Evolutionary conservation across 2,888 invertebrate genomes (phyloP).

Genomic region (Tanytarsus gracilentus): DNA sequence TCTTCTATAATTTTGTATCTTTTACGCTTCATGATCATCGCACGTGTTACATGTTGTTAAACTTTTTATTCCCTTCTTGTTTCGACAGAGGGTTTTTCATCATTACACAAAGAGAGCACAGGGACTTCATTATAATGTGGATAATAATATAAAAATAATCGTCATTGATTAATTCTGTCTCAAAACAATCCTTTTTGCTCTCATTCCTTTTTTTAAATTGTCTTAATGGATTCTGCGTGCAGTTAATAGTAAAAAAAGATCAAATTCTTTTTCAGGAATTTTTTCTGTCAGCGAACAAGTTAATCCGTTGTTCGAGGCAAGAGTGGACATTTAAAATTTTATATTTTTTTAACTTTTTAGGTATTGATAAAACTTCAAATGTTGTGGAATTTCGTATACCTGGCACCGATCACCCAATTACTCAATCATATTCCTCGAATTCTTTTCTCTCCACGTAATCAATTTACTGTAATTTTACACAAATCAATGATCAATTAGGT

Average conservation of each 20-base stretch:
- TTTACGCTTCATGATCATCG: conserved; percentile 19
- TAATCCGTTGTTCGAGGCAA: too few species aligned
- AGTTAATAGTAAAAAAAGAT: too few species aligned
- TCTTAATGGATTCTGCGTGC: background rate
- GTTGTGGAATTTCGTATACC: too few species aligned
- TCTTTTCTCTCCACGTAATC: background rate
- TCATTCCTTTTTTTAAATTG: background rate
- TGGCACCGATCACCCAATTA: background rate
- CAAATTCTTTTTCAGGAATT: too few species aligned
- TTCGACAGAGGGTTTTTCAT: too few species aligned
- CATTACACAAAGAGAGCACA: background rate
- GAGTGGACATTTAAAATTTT: too few species aligned
- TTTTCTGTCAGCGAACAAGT: too few species aligned
- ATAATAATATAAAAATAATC: background rate
- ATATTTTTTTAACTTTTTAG: too few species aligned
- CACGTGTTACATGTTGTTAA: conserved; percentile 20
- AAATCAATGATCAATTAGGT: conserved; percentile 17
- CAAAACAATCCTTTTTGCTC: background rate
- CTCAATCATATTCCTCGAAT: background rate
- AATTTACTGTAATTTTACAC: conserved; percentile 23
- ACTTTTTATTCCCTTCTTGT: background rate
- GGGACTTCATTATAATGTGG: background rate
- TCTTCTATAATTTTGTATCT: conserved; percentile 4
- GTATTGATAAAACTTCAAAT: too few species aligned
- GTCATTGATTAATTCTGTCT: background rate